Percentiles rank a stretch among this genome's conserved stretches.
Conservation (phyloP, 2,888 invertebrate genomes). For the Dastarcus helophoroides region DNA sequence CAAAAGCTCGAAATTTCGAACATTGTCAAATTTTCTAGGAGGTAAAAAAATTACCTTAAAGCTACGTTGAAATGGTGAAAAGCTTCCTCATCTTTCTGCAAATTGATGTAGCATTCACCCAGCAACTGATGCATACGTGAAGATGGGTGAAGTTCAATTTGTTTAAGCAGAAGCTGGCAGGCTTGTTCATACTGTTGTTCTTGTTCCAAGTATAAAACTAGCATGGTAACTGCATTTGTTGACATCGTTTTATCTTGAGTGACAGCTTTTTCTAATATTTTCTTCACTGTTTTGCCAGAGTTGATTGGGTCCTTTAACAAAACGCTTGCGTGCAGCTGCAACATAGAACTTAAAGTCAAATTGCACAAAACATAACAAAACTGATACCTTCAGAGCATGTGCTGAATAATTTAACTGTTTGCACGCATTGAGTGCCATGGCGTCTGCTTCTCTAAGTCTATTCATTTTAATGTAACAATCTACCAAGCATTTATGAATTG, state of each 20-base stretch:
- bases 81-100: conserved; percentile 56
- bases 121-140: conserved; percentile 54
- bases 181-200: conserved; percentile 56
- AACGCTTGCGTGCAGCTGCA: conserved; percentile 63
- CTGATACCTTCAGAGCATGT: conserved; percentile 57
- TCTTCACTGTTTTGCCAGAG: conserved; percentile 48
- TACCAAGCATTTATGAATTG: conserved; percentile 67
- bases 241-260: conserved; percentile 58
- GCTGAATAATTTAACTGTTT: conserved; percentile 62
- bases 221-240: conserved; percentile 54
- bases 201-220: conserved; percentile 58
- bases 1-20: no score
- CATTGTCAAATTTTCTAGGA: no score
- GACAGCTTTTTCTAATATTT: conserved; percentile 60
- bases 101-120: conserved; percentile 49
- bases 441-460: conserved; percentile 58
- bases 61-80: conserved; percentile 56
- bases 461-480: conserved; percentile 60
- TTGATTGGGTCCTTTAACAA: conserved; percentile 54
- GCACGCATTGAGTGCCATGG: conserved; percentile 58
- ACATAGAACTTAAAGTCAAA: conserved; percentile 17
- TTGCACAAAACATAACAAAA: conserved; percentile 2
- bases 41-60: conserved; percentile 46
- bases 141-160: conserved; percentile 49
- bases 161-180: conserved; percentile 53